A percentile compares a stretch with the other conserved stretches of the same genome.
These are phyloP conservation scores for Setipinna tenuifilis DNA, from an alignment of 2,797 vertebrate species.

Conservation along the genomic window DNA sequence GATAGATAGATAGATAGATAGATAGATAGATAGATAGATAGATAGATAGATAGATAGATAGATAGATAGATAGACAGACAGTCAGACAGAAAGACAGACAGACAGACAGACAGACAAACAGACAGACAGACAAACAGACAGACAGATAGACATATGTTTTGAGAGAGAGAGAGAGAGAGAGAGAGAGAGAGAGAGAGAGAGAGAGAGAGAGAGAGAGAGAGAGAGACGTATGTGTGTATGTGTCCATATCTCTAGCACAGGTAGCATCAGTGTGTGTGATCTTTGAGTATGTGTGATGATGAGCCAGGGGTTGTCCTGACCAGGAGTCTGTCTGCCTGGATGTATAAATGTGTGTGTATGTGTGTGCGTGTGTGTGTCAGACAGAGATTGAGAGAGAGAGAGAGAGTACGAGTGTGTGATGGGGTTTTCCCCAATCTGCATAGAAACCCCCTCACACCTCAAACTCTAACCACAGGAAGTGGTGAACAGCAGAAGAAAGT, in stretches of 20 bases:
- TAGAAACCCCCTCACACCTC: slow-evolving; percentile 20
- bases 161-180: too few relatives aligned
- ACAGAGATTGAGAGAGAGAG: too few relatives aligned
- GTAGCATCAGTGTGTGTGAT: slow-evolving; percentile 50
- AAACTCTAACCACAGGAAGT: slow-evolving; percentile 6
- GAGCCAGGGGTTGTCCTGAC: slow-evolving; percentile 82
- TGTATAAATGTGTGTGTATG: slow-evolving; percentile 7
- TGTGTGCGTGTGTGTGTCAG: slow-evolving; percentile 23
- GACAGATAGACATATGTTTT: too few relatives aligned
- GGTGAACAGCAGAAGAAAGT: slow-evolving; percentile 23
- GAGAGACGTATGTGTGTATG: slow-evolving; percentile 56
- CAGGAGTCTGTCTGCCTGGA: slow-evolving; percentile 73
- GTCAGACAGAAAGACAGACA: not conserved
- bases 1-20: not conserved
- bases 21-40: too few relatives aligned
- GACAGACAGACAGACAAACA: not conserved
- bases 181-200: too few relatives aligned
- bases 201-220: not conserved
- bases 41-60: too few relatives aligned
- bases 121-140: too few relatives aligned
- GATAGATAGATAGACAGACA: too few relatives aligned
- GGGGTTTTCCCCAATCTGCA: slow-evolving; percentile 10
- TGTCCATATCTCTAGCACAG: slow-evolving; percentile 11
- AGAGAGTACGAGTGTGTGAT: not conserved
- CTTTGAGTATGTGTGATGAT: slow-evolving; percentile 77